Evolutionary conservation across 2,888 invertebrate genomes (phyloP), one percentile per base, ranked within the genome.

Genomic region (Corythucha ciliata): DNA sequence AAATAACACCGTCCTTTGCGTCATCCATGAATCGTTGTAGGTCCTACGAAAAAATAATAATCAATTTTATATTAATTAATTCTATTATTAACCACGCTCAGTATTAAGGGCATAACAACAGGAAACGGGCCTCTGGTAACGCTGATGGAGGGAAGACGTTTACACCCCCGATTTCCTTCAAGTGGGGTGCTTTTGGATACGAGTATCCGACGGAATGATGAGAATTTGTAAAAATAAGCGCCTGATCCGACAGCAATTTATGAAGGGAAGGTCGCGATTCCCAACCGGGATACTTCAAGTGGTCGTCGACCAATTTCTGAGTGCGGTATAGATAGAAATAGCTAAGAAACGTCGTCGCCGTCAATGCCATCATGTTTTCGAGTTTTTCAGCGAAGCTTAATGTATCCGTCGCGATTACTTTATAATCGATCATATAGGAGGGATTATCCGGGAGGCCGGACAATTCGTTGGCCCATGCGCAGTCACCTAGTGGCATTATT

Each of bases 101-200:
- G n/a, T n/a, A n/a, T n/a, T n/a, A n/a, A n/a, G n/a, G n/a, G n/a
- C n/a, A n/a, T n/a, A n/a, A n/a, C n/a, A n/a, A n/a, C n/a, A n/a
- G 18, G 34, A 2, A 10, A 44, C 52, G 65, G 65, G 80, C 83
- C 64, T 75, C 72, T 51, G 79, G 79, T 59, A 88, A 70, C 25
- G 77, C 74, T 63, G 80, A 79, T 7, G 85, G 70, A 29, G 79
- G 76, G 58, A 78, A 80, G 63, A 87, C 86, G 63, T 87, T 87
- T 54, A 88, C 83, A 62, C 88, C 87, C 2, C 85, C 87, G 4
- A 88, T 81, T 67, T 87, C 86, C 8, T 86, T 83, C 1, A 87
- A 82, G 66, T 86, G 85, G 0, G 87, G 83, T 59, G 87, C 70
- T 12, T 33, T 37, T 3, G 54, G 54, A 16, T 21, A 40, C 1